Base-by-base conservation (phyloP, 2,113 vertebrate species). In the Cairina moschata region DNA sequence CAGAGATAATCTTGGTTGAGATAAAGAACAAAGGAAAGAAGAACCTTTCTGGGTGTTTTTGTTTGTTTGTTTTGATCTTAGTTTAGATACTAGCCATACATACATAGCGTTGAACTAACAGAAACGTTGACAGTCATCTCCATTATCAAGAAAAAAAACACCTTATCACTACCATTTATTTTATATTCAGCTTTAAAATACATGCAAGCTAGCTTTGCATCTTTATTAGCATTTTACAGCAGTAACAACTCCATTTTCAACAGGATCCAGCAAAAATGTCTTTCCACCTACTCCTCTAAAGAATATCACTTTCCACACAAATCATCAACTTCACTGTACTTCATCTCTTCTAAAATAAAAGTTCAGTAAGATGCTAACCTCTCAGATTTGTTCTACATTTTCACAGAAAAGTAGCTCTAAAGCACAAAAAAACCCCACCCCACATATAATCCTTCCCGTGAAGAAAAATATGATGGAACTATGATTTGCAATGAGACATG, bases 21-120 rank as follows among this genome's bases (percentile, higher is more conserved):
- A 92, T 72, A 65, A 86, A 93, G 77, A 88, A 88, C 59, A 88
- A 88, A 86, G 46, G 40, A 62, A 55, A 83, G 71, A 56, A 82
- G 95, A 91, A 83, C 2, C 48, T 18, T 40, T 56, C 54, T 31
- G 29, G 29, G 28, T 65, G 62, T 13, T 65, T 65, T 65, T 65
- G 62, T 65, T 65, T 60, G 40, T 18, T 26, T 59, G 23, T 77
- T 60, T 62, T 36, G 26, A 36, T 60, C 50, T 50, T 60, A 40
- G 55, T 80, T 76, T 2, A 77, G 42, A 32, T 36, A 54, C 36
- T 59, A 31, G 12, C 55, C 50, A 40, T n/a, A 66, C 7, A 26
- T 0, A 0, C 8, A 20, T 0, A 29, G 48, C 17, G 75, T 40
- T 83, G 75, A 74, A 74, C 44, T 7, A 67, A 76, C 3, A 83